A percentile compares a stretch with the other conserved stretches of the same genome.
Evolutionary conservation across 2,113 vertebrate genomes (phyloP).

Genomic region (Felis chaus): DNA sequence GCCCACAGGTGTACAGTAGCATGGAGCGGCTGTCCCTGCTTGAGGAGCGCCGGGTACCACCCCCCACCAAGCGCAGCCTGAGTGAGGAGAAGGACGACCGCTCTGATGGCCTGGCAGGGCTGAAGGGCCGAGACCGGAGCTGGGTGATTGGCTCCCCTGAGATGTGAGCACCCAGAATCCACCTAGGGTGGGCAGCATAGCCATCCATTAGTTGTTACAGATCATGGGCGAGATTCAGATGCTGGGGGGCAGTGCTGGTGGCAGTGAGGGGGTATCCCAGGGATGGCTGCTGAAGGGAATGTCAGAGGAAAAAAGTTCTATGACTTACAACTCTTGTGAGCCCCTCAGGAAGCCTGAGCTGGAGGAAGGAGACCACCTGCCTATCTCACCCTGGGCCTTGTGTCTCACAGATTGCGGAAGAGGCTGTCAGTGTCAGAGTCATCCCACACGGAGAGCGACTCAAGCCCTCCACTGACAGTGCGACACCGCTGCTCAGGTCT

Average conservation of each 20-base stretch:
- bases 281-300: neutral
- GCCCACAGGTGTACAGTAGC: slow-evolving; percentile 94
- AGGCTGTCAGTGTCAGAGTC: slow-evolving; percentile 96
- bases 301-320: neutral
- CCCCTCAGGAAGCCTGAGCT: neutral
- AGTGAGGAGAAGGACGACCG: slow-evolving; percentile 95
- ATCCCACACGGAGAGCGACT: slow-evolving; percentile 98
- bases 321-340: neutral
- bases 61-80: slow-evolving; percentile 95
- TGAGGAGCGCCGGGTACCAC: slow-evolving; percentile 92
- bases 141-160: slow-evolving; percentile 98
- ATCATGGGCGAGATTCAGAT: neutral
- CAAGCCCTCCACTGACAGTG: slow-evolving; percentile 94
- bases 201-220: neutral
- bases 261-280: neutral
- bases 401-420: slow-evolving; percentile 90
- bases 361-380: neutral
- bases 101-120: slow-evolving; percentile 88
- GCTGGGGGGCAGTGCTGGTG: neutral
- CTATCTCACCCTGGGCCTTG: neutral
- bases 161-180: slow-evolving; percentile 87
- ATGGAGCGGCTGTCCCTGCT: slow-evolving; percentile 97
- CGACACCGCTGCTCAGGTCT: slow-evolving; percentile 94
- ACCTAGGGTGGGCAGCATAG: neutral
- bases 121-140: slow-evolving; percentile 92